Conservation (phyloP, 2,888 invertebrate genomes). For the Micropterix aruncella region DNA sequence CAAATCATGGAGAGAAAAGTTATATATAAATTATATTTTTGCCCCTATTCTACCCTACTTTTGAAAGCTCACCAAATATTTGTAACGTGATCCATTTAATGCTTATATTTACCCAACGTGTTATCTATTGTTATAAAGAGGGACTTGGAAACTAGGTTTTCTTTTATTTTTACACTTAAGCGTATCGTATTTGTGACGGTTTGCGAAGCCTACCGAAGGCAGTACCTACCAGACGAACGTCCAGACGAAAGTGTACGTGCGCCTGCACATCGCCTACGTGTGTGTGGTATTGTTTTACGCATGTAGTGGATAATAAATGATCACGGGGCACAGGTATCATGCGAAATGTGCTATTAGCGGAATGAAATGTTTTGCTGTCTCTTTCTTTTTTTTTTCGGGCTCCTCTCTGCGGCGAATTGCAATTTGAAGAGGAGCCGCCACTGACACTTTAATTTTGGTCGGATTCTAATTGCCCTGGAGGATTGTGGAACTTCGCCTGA, state of each 20-base stretch:
- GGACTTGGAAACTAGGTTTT: too few species aligned
- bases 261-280: background rate
- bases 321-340: background rate
- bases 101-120: too few species aligned
- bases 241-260: background rate
- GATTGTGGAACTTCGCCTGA: too few species aligned
- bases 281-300: background rate
- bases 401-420: background rate
- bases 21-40: too few species aligned
- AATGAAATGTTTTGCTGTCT: background rate
- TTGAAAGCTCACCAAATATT: too few species aligned
- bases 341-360: background rate
- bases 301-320: background rate
- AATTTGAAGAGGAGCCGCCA: background rate
- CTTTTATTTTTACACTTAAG: too few species aligned
- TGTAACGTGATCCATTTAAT: too few species aligned
- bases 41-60: too few species aligned
- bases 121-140: too few species aligned
- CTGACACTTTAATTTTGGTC: background rate
- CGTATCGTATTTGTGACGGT: too few species aligned
- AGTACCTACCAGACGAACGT: background rate
- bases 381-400: background rate
- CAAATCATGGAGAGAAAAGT: too few species aligned
- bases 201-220: too few species aligned
- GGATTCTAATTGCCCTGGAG: background rate